Conservation (phyloP, 2,797 vertebrate genomes). For the Iguana delicatissima region DNA sequence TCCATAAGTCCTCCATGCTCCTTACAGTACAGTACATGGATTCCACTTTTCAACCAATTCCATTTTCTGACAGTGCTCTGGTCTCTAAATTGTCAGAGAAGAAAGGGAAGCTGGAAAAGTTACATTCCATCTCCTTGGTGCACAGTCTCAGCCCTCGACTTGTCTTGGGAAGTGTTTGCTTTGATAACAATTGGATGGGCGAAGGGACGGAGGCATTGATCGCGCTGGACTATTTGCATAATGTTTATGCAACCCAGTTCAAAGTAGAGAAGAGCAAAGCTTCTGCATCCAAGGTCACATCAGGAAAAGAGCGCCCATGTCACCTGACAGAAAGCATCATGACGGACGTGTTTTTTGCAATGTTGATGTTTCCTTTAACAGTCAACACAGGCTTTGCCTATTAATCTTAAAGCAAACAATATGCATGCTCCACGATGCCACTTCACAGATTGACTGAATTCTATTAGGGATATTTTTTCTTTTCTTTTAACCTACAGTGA, state of each 20-base stretch:
- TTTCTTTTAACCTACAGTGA: not conserved
- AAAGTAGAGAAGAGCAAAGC: constrained; percentile 70
- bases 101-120: too few relatives aligned
- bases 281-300: constrained; percentile 67
- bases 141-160: not conserved
- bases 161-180: constrained; percentile 1
- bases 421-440: constrained; percentile 54
- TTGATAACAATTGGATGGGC: not conserved
- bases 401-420: constrained; percentile 76
- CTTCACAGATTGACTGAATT: constrained; percentile 15
- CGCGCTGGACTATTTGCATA: constrained; percentile 53
- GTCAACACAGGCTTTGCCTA: constrained; percentile 72
- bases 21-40: too few relatives aligned
- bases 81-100: too few relatives aligned
- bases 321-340: constrained; percentile 59
- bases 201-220: not conserved
- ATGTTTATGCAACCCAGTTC: constrained; percentile 61
- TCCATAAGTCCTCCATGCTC: too few relatives aligned
- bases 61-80: too few relatives aligned
- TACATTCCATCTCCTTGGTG: too few relatives aligned
- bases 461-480: not conserved
- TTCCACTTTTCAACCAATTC: too few relatives aligned
- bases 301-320: constrained; percentile 52
- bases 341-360: constrained; percentile 66
- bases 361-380: constrained; percentile 71